phyloP scores from a whole-genome alignment of 2,888 invertebrate species.

The Muscina levida region DNA sequence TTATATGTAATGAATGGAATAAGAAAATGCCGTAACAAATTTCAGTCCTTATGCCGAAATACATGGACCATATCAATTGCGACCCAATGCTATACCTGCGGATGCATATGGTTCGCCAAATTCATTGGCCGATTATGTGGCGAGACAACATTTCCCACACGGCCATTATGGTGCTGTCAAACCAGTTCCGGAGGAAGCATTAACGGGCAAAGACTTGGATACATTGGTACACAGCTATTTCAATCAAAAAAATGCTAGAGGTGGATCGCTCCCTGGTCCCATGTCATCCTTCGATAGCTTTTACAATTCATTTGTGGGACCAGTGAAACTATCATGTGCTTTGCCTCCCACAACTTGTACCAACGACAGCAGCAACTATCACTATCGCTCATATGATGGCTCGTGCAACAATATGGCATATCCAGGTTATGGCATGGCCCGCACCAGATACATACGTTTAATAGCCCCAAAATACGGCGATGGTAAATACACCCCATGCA shows the following conservation, averaged over 20 bases:
- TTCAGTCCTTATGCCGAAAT: slow-evolving; percentile 39
- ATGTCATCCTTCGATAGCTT: slow-evolving; percentile 18
- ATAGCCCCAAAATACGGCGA: slow-evolving; percentile 70
- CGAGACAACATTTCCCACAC: neutral
- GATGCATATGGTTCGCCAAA: slow-evolving; percentile 13
- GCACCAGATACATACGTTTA: slow-evolving; percentile 69
- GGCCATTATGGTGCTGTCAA: slow-evolving; percentile 11
- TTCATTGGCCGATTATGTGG: slow-evolving; percentile 15
- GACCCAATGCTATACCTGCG: slow-evolving; percentile 16
- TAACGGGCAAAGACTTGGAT: slow-evolving; percentile 22
- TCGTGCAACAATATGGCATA: slow-evolving; percentile 74
- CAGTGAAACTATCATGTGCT: slow-evolving; percentile 67
- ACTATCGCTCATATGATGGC: slow-evolving; percentile 74
- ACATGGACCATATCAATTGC: neutral
- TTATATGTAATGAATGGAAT: neutral
- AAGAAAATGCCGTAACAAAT: neutral
- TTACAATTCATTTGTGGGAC: slow-evolving; percentile 9
- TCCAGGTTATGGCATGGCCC: slow-evolving; percentile 69
- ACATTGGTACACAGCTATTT: slow-evolving; percentile 33
- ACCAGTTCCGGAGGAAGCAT: slow-evolving; percentile 10
- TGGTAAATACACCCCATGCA: slow-evolving; percentile 64
- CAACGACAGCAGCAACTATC: slow-evolving; percentile 69
- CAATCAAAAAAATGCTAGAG: slow-evolving; percentile 21
- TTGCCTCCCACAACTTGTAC: slow-evolving; percentile 70
- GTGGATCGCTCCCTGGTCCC: neutral